Evolutionary conservation across 2,113 vertebrate species (phyloP).

Genomic region (Chaenogobius annularis): DNA sequence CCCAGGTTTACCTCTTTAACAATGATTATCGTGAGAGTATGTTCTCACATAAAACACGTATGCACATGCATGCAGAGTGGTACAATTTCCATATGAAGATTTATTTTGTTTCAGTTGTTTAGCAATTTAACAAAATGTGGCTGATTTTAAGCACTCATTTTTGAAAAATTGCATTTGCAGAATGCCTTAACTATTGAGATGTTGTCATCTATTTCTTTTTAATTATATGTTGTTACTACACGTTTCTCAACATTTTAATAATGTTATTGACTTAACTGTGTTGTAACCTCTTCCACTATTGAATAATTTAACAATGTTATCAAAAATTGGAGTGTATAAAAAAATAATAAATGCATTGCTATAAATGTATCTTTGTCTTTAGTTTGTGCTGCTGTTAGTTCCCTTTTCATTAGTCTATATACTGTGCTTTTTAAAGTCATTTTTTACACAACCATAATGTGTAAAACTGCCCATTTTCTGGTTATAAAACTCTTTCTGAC

Average conservation of each 20-base stretch:
- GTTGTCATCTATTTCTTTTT: constrained; percentile 41
- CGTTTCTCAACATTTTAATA: constrained; percentile 31
- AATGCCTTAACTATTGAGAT: constrained; percentile 72
- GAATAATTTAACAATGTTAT: constrained; percentile 76
- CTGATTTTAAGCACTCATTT: constrained; percentile 38
- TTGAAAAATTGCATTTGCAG: constrained; percentile 57
- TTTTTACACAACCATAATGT: not conserved
- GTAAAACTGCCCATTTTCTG: too few relatives aligned
- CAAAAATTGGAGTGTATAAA: constrained; percentile 73
- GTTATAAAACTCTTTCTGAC: too few relatives aligned
- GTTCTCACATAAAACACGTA: constrained; percentile 10
- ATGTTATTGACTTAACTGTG: constrained; percentile 54
- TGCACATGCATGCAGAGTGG: constrained; percentile 30
- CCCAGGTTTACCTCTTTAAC: constrained; percentile 11
- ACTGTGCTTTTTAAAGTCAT: not conserved
- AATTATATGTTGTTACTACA: constrained; percentile 41
- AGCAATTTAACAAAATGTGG: constrained; percentile 9
- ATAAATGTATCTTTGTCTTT: constrained; percentile 23
- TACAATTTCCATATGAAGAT: constrained; percentile 28
- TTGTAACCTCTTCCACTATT: constrained; percentile 70
- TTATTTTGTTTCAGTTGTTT: constrained; percentile 17
- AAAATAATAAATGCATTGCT: constrained; percentile 73
- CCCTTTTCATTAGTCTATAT: not conserved
- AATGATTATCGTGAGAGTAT: constrained; percentile 16
- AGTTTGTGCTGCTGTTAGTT: not conserved